Base-by-base conservation (phyloP, 2,113 vertebrate genomes). In the Irena cyanogastra region DNA sequence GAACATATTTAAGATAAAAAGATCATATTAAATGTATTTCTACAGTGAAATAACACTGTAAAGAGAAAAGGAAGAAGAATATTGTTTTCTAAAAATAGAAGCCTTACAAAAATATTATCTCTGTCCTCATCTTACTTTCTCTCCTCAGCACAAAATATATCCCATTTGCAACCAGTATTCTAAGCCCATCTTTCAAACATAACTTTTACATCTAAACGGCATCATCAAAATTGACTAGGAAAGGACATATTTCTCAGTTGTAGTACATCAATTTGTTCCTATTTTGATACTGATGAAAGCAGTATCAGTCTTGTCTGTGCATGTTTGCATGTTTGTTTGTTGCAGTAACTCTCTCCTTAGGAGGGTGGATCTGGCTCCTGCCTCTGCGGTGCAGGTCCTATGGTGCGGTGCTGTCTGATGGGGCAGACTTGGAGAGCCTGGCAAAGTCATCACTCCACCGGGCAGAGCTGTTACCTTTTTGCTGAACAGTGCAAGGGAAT, bases 321-420 rank as follows among this genome's bases (percentile, higher is more conserved):
- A 9, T 3, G 26, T 71, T 53, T 12, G 27, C 23, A 9, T 3
- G 26, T 71, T 53, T 59, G 27, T 75, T 89, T 85, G 11, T 50
- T 72, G 20, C 49, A 31, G 16, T 24, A 57, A 50, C 7, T 2
- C 3, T 50, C 77, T 69, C 59, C 53, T 7, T 10, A 49, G 33
- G n/a, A 75, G 12, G 19, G 23, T 18, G 16, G 30, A 52, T 56
- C 49, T 64, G 84, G 16, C 28, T 76, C 14, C 37, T 53, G 37
- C 11, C 44, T 57, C 26, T 4, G 1, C n/a, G 2, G 1, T 39
- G 13, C 11, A 37, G 37, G 10, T 66, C 9, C 22, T 68, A 0
- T 10, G 6, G 33, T 22, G 26, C 16, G 79, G 11, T 1, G 1
- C 47, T 39, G n/a, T 20, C 72, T 44, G 56, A 28, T 30, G 37